These are phyloP conservation scores for Pogonocherus hispidulus DNA, from an alignment of 2,888 invertebrate species.

Conservation along the genomic window DNA sequence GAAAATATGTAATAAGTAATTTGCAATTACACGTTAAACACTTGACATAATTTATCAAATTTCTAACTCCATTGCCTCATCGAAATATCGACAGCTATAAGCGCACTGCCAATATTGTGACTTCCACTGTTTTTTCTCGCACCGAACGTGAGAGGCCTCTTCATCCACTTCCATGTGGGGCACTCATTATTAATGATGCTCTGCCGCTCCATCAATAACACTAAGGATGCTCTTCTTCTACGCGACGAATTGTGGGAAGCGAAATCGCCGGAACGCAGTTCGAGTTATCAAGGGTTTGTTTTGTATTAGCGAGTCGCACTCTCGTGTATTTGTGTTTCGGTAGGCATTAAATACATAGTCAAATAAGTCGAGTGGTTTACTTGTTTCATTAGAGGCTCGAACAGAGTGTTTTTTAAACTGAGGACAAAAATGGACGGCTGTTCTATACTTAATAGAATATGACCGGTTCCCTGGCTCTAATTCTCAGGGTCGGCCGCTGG, in stretches of 20 bases:
- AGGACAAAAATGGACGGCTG: no score
- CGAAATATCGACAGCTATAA: no score
- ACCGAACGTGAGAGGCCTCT: neutral
- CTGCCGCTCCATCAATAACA: constrained; percentile 22
- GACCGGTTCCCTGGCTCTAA: no score
- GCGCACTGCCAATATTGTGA: constrained; percentile 15
- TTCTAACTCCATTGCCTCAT: no score
- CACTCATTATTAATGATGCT: constrained; percentile 26
- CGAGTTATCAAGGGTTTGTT: constrained; percentile 18
- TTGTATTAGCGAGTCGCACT: neutral
- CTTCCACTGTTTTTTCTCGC: constrained; percentile 11
- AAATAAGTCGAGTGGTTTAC: no score
- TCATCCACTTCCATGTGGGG: constrained; percentile 19
- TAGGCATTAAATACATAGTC: neutral
- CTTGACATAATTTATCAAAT: no score
- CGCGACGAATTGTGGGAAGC: constrained; percentile 24
- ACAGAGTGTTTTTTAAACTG: no score
- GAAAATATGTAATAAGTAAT: no score
- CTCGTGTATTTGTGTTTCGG: neutral
- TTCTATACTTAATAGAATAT: no score
- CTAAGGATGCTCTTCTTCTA: neutral
- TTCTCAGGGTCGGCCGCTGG: no score
- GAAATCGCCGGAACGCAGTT: constrained; percentile 20
- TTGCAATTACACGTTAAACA: no score
- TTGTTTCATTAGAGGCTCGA: no score